Evolutionary conservation across 2,797 vertebrate genomes (phyloP).

Genomic region (Pseudotriccus pelzelni): DNA sequence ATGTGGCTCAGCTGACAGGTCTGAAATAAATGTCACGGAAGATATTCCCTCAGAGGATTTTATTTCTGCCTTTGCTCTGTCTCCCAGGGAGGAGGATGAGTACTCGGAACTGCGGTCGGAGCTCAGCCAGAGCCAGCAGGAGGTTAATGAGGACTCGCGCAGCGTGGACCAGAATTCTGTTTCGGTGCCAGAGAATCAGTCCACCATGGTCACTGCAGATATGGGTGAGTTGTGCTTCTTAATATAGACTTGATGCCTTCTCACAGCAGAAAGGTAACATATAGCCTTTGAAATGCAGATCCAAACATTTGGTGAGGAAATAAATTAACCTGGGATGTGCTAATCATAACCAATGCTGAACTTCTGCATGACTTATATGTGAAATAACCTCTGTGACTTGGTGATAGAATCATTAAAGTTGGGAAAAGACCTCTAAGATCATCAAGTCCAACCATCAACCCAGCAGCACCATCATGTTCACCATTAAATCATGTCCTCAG

Average conservation of each 20-base stretch:
- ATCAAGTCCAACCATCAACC: neutral
- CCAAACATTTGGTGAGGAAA: neutral
- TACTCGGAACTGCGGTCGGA: slow-evolving; percentile 85
- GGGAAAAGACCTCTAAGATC: neutral
- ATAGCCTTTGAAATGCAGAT: neutral
- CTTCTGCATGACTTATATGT: rapidly evolving
- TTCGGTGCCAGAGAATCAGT: slow-evolving; percentile 86
- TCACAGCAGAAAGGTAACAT: neutral
- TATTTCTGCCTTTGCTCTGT: neutral
- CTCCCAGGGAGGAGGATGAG: slow-evolving; percentile 86
- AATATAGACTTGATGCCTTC: neutral
- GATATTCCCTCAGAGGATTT: neutral
- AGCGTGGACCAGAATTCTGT: slow-evolving; percentile 84
- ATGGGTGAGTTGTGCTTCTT: slow-evolving; percentile 76
- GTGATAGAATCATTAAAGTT: neutral
- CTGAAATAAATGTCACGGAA: neutral
- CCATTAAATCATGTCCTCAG: neutral
- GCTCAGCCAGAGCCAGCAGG: slow-evolving; percentile 86
- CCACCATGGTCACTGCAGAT: slow-evolving; percentile 84
- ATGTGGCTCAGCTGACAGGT: neutral
- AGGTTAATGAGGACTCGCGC: slow-evolving; percentile 81
- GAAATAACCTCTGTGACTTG: neutral
- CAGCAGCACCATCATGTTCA: neutral
- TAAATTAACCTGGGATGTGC: neutral
- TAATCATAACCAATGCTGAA: neutral